Evolutionary conservation across 2,888 invertebrate genomes (phyloP).

Genomic region (Diarsia rubi): DNA sequence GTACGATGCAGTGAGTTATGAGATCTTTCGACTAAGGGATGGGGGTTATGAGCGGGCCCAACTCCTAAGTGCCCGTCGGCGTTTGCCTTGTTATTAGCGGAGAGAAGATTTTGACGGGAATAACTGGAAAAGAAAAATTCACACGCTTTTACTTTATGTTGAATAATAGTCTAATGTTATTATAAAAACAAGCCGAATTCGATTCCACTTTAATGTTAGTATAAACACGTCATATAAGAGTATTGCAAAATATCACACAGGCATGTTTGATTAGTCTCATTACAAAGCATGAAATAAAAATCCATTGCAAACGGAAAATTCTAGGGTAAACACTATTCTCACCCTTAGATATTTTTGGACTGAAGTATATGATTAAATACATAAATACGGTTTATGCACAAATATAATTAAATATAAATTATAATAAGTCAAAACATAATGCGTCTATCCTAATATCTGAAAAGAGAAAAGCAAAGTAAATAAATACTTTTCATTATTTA

Average conservation of each 20-base stretch:
- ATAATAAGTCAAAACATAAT: slow-evolving; percentile 62
- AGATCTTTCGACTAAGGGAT: slow-evolving; percentile 90
- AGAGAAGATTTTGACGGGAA: slow-evolving; percentile 96
- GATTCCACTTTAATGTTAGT: slow-evolving; percentile 62
- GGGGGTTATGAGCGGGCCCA: slow-evolving; percentile 79
- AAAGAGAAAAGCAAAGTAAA: slow-evolving; percentile 77
- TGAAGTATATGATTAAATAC: slow-evolving; percentile 63
- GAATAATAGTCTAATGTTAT: neutral
- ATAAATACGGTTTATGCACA: slow-evolving; percentile 67
- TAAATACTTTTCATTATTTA: slow-evolving; percentile 60
- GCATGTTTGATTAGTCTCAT: slow-evolving; percentile 54
- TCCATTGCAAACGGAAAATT: slow-evolving; percentile 54
- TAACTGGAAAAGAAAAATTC: slow-evolving; percentile 92
- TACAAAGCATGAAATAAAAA: slow-evolving; percentile 54
- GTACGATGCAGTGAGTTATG: slow-evolving; percentile 88
- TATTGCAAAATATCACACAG: slow-evolving; percentile 51
- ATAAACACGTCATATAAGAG: slow-evolving; percentile 51
- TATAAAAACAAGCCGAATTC: slow-evolving; percentile 34
- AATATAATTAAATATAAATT: slow-evolving; percentile 62
- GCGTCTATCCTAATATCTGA: slow-evolving; percentile 83
- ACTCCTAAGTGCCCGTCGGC: slow-evolving; percentile 90
- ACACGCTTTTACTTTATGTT: slow-evolving; percentile 22
- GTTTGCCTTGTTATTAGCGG: slow-evolving; percentile 94
- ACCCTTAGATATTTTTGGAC: slow-evolving; percentile 70
- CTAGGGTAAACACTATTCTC: slow-evolving; percentile 75